A percentile compares a stretch with the other conserved stretches of the same genome.
These are phyloP conservation scores for Cremastobaeus sp. DNA, from an alignment of 2,888 invertebrate species.

Conservation along the genomic window DNA sequence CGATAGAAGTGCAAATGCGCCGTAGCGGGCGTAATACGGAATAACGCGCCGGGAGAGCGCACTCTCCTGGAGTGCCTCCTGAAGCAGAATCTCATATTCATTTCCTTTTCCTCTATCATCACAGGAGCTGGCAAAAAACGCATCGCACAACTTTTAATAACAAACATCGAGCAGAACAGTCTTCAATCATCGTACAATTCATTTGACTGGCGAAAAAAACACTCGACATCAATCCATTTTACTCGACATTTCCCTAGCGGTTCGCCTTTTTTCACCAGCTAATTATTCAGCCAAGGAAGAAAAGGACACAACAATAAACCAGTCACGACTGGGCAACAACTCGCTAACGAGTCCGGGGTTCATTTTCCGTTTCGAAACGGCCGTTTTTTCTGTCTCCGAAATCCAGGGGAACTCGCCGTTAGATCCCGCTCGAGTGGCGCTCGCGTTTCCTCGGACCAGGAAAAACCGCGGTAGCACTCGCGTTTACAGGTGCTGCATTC, in stretches of 20 bases:
- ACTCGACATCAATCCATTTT: too few relatives aligned
- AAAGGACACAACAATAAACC: conserved; percentile 38
- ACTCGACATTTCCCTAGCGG: conserved; percentile 2
- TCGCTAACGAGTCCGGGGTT: conserved; percentile 48
- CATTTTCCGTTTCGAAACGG: conserved; percentile 50
- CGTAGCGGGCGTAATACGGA: conserved; percentile 26
- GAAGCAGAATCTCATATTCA: conserved; percentile 47
- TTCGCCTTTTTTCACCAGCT: conserved; percentile 13
- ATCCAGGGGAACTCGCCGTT: conserved; percentile 21
- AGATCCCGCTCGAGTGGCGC: conserved; percentile 19
- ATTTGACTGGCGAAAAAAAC: too few relatives aligned
- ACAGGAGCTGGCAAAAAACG: too few relatives aligned
- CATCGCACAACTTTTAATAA: too few relatives aligned
- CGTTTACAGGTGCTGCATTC: conserved; percentile 35
- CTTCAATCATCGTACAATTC: too few relatives aligned
- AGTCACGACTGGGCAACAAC: conserved; percentile 55
- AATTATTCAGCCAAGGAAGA: conserved; percentile 37
- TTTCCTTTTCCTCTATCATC: conserved; percentile 18
- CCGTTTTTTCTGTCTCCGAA: too few relatives aligned
- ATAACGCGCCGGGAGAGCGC: conserved; percentile 19
- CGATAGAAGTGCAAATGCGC: conserved; percentile 52
- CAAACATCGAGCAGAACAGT: too few relatives aligned
- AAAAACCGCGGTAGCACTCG: too few relatives aligned
- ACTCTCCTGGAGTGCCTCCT: conserved; percentile 40
- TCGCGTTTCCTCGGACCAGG: too few relatives aligned